Conservation (phyloP, 2,113 vertebrate species). For the Alouatta palliata region DNA sequence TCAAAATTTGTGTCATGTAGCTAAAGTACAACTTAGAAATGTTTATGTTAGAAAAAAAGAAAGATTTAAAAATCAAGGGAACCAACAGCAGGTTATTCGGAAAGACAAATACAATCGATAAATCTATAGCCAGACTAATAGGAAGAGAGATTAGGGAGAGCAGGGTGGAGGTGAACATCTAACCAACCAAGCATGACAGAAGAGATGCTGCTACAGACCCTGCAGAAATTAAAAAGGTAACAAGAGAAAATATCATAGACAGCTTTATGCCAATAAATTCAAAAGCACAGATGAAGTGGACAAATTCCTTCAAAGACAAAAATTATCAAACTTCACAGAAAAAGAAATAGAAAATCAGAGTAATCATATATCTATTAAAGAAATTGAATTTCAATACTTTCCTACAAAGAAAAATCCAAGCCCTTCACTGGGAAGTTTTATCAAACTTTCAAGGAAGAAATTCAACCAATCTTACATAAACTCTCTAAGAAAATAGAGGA, state of each 20-base stretch:
- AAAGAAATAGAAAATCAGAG: background rate
- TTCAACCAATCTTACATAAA: background rate
- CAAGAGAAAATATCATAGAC: background rate
- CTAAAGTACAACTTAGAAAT: background rate
- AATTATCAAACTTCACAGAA: background rate
- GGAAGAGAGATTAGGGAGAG: background rate
- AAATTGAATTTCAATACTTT: background rate
- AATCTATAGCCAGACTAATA: background rate
- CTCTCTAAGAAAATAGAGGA: background rate
- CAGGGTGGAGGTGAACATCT: too few relatives aligned
- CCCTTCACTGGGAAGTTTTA: background rate
- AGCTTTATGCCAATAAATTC: background rate
- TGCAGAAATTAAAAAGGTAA: background rate
- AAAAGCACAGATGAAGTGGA: background rate
- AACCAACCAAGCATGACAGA: background rate
- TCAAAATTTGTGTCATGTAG: background rate
- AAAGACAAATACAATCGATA: background rate
- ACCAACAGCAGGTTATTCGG: background rate
- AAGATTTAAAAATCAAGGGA: background rate
- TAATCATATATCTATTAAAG: background rate
- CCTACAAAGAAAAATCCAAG: background rate
- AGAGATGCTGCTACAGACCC: background rate
- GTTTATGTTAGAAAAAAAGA: background rate
- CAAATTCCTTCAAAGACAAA: background rate
- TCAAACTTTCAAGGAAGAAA: conserved; percentile 1